These are phyloP conservation scores for Drosophila anomelani DNA, from an alignment of 2,888 invertebrate species.

Conservation along the genomic window DNA sequence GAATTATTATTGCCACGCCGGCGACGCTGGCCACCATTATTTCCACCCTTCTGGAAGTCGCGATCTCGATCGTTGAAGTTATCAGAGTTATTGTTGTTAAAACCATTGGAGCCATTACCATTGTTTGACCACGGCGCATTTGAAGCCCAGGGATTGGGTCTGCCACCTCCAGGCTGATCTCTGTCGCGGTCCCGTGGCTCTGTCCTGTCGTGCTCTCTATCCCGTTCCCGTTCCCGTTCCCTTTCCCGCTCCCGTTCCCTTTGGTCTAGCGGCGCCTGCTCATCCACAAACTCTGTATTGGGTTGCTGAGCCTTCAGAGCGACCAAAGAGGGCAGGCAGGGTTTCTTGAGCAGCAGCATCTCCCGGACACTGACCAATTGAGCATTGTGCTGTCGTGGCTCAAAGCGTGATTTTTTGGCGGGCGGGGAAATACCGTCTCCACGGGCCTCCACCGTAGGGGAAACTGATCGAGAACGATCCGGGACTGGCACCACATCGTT, in stretches of 20 bases:
- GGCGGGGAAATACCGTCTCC: constrained; percentile 76
- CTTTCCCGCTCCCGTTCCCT: constrained; percentile 53
- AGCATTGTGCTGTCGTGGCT: constrained; percentile 83
- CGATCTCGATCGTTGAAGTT: constrained; percentile 63
- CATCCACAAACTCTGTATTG: constrained; percentile 64
- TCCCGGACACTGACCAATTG: constrained; percentile 82
- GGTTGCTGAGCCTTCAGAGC: constrained; percentile 80
- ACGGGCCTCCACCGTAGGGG: constrained; percentile 77
- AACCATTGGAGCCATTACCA: constrained; percentile 48
- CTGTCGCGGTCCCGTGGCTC: constrained; percentile 27
- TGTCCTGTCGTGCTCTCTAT: constrained; percentile 43
- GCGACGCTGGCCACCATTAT: constrained; percentile 61
- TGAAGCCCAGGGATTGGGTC: constrained; percentile 75
- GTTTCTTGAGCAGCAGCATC: constrained; percentile 76
- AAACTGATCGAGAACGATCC: constrained; percentile 84
- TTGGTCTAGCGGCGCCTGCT: constrained; percentile 60
- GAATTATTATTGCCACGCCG: constrained; percentile 67
- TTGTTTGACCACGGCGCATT: constrained; percentile 68
- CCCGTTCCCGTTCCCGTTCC: constrained; percentile 44
- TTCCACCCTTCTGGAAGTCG: constrained; percentile 59
- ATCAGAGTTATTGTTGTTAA: constrained; percentile 46
- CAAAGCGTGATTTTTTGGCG: constrained; percentile 82
- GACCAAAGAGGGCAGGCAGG: constrained; percentile 81
- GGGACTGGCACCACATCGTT: constrained; percentile 91
- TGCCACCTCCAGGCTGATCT: constrained; percentile 29